Conservation (phyloP, 2,888 invertebrate species). For the Hirtodrosophila duncani region DNA sequence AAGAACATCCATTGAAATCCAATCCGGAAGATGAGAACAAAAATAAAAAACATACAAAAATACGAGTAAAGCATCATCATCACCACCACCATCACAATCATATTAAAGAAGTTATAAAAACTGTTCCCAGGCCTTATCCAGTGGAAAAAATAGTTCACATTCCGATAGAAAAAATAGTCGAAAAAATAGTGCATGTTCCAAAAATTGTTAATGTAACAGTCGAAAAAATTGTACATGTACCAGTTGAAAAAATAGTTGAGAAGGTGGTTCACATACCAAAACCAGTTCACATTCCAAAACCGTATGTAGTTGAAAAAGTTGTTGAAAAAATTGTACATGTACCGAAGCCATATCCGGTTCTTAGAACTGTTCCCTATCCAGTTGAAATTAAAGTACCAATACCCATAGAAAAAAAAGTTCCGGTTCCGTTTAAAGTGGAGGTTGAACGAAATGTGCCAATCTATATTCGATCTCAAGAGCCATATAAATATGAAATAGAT, state of each 20-base stretch:
- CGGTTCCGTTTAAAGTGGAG: slow-evolving; percentile 70
- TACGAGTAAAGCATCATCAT: slow-evolving; percentile 81
- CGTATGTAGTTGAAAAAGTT: slow-evolving; percentile 80
- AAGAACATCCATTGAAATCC: slow-evolving; percentile 35
- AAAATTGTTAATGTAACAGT: slow-evolving; percentile 81
- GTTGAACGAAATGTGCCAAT: slow-evolving; percentile 79
- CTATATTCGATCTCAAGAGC: slow-evolving; percentile 72
- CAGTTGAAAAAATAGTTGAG: slow-evolving; percentile 78
- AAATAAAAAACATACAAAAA: slow-evolving; percentile 42
- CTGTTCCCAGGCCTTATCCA: slow-evolving; percentile 79
- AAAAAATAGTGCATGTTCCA: slow-evolving; percentile 76
- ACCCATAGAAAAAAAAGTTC: slow-evolving; percentile 61
- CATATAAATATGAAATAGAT: slow-evolving; percentile 74
- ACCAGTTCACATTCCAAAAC: slow-evolving; percentile 79
- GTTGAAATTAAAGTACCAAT: slow-evolving; percentile 77
- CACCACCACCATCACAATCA: slow-evolving; percentile 84
- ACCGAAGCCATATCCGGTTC: slow-evolving; percentile 76
- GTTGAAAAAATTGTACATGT: slow-evolving; percentile 79
- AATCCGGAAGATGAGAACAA: slow-evolving; percentile 18
- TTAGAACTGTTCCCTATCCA: slow-evolving; percentile 53
- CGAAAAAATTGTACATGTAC: slow-evolving; percentile 78
- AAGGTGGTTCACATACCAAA: slow-evolving; percentile 79
- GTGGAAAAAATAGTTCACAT: slow-evolving; percentile 78
- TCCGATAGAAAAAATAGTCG: slow-evolving; percentile 79
- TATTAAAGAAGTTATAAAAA: slow-evolving; percentile 82